Evolutionary conservation across 2,113 vertebrate genomes (phyloP).

Genomic region (Podiceps cristatus): DNA sequence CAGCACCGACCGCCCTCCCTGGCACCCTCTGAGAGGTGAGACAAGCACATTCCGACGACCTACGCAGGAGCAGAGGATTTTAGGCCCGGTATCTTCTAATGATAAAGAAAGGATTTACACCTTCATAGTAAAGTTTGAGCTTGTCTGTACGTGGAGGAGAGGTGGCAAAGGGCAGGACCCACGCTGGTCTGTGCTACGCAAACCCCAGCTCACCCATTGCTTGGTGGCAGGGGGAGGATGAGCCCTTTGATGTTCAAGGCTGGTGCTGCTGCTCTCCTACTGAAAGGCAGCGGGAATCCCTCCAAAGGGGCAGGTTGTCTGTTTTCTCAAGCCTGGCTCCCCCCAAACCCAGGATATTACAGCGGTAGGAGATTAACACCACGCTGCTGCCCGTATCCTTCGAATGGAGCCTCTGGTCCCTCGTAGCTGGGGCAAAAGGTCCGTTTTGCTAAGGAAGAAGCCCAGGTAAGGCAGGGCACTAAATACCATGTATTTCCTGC

Average conservation of each 20-base stretch:
- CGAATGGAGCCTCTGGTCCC: not conserved
- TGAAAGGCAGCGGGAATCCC: not conserved
- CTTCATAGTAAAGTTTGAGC: not conserved
- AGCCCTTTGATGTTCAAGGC: not conserved
- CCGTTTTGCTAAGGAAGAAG: not conserved
- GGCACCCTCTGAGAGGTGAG: not conserved
- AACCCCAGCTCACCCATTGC: not conserved
- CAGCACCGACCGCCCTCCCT: fast-evolving
- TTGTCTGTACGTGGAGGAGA: not conserved
- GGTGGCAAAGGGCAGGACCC: not conserved
- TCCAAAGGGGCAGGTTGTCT: not conserved
- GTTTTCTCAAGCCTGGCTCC: not conserved
- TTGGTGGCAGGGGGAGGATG: not conserved
- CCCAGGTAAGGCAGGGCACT: not conserved
- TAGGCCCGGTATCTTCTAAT: not conserved
- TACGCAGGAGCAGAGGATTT: not conserved
- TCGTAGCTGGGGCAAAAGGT: fast-evolving
- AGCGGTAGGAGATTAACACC: not conserved
- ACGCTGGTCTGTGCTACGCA: fast-evolving
- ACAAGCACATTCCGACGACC: fast-evolving
- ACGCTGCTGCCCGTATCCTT: not conserved
- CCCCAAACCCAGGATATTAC: not conserved
- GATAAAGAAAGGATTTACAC: not conserved
- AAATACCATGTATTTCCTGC: not conserved
- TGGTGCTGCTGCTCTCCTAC: not conserved